Conservation (phyloP, 2,888 invertebrate genomes). For the Nasonia oneida region DNA sequence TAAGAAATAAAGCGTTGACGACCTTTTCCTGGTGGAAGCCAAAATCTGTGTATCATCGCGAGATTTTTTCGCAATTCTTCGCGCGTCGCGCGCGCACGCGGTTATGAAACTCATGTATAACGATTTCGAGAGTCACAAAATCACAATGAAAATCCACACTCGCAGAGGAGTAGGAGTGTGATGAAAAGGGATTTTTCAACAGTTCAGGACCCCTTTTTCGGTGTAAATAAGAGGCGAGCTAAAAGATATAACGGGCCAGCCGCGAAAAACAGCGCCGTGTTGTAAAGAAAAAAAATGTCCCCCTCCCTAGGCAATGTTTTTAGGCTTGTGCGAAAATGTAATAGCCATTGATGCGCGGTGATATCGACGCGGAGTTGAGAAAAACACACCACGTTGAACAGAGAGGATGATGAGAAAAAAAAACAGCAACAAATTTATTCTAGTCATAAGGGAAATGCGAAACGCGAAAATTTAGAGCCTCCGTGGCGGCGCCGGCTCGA, state of each 20-base stretch:
- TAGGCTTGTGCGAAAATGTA: constrained; percentile 62
- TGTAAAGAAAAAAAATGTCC: constrained; percentile 48
- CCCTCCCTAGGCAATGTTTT: constrained; percentile 66
- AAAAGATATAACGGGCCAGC: constrained; percentile 33
- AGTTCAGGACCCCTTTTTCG: constrained; percentile 61
- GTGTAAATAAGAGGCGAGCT: constrained; percentile 50
- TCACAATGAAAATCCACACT: constrained; percentile 18
- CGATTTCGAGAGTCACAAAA: constrained; percentile 50
- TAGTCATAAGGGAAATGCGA: constrained; percentile 62
- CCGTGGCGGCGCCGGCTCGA: constrained; percentile 48
- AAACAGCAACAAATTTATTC: constrained; percentile 61
- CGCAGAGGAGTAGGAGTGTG: constrained; percentile 10
- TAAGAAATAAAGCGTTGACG: constrained; percentile 56
- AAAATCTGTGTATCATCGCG: constrained; percentile 60
- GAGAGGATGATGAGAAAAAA: constrained; percentile 59
- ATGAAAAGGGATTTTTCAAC: constrained; percentile 59
- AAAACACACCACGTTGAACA: constrained; percentile 62
- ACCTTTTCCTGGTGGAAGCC: constrained; percentile 58
- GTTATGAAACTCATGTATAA: constrained; percentile 52
- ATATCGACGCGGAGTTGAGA: constrained; percentile 61
- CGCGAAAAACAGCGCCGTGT: constrained; percentile 47
- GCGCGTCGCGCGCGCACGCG: constrained; percentile 61
- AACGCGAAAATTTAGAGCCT: constrained; percentile 57
- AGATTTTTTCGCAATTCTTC: constrained; percentile 67
- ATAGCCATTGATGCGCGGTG: constrained; percentile 61